Conservation (phyloP, 2,888 invertebrate genomes). For the Agrotis segetum region DNA sequence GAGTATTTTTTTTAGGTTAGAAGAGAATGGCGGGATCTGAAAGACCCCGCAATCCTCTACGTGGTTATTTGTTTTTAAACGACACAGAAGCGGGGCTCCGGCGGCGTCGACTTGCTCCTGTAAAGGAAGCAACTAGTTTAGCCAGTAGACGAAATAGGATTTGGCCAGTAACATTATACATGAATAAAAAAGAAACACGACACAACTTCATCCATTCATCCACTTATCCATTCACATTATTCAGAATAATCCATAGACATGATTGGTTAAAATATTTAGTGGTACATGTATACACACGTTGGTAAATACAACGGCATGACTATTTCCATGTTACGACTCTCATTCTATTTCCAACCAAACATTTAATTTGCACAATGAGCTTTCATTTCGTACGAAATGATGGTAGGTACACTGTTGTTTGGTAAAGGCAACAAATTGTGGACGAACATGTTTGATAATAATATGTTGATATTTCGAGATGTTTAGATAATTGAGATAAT, state of each 20-base stretch:
- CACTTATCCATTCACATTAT: background rate
- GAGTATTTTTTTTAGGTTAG: too few species aligned
- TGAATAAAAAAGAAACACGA: background rate
- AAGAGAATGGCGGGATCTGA: too few species aligned
- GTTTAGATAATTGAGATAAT: slow-evolving; percentile 28
- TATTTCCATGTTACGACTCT: slow-evolving; percentile 58
- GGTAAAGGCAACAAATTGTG: slow-evolving; percentile 47
- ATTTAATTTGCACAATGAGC: slow-evolving; percentile 65
- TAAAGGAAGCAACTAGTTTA: too few species aligned
- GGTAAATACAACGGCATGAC: slow-evolving; percentile 59
- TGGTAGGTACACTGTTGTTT: slow-evolving; percentile 51
- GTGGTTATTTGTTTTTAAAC: too few species aligned
- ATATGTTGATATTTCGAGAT: slow-evolving; percentile 42
- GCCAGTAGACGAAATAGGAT: too few species aligned
- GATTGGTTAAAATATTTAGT: slow-evolving; percentile 43
- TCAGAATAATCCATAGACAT: slow-evolving; percentile 26
- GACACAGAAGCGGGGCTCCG: too few species aligned
- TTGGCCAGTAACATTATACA: too few species aligned
- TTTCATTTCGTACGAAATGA: slow-evolving; percentile 53
- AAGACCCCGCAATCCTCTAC: too few species aligned
- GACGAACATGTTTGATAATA: slow-evolving; percentile 51
- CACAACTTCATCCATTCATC: too few species aligned
- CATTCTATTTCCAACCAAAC: slow-evolving; percentile 59
- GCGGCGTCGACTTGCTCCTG: too few species aligned
- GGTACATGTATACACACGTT: slow-evolving; percentile 33